Conservation (phyloP, 2,888 invertebrate species). For the Lasioglossum zephyrum region DNA sequence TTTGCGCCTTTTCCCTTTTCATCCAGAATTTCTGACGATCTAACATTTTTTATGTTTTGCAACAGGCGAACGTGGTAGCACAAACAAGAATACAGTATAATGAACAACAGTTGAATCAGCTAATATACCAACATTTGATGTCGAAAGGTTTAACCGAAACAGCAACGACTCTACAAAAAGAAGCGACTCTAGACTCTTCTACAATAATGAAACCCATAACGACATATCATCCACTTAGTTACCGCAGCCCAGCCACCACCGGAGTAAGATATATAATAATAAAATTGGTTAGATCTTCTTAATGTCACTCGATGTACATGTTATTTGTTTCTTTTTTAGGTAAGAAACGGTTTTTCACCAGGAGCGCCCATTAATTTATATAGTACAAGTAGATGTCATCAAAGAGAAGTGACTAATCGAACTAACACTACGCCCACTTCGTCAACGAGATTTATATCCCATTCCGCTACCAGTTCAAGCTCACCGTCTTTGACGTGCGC, state of each 20-base stretch:
- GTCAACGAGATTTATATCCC: slow-evolving; percentile 79
- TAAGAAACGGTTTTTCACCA: slow-evolving; percentile 80
- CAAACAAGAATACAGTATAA: slow-evolving; percentile 98
- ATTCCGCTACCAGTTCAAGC: slow-evolving; percentile 71
- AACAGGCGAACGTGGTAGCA: slow-evolving; percentile 95
- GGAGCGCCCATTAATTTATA: slow-evolving; percentile 82
- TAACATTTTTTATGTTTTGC: slow-evolving; percentile 42
- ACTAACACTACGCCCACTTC: slow-evolving; percentile 78
- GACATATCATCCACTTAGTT: slow-evolving; percentile 80
- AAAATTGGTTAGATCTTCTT: not conserved
- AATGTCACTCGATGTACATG: not conserved
- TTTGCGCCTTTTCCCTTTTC: no score
- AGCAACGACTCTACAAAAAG: slow-evolving; percentile 90
- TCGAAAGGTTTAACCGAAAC: slow-evolving; percentile 91
- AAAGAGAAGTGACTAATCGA: slow-evolving; percentile 75
- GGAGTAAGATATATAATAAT: slow-evolving; percentile 68
- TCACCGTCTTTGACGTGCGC: slow-evolving; percentile 73
- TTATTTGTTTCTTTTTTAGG: slow-evolving; percentile 51
- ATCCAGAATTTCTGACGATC: not conserved
- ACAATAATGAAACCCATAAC: slow-evolving; percentile 83
- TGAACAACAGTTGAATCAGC: slow-evolving; percentile 95
- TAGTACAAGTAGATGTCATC: slow-evolving; percentile 76
- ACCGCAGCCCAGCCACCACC: slow-evolving; percentile 78
- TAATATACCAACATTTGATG: slow-evolving; percentile 95
- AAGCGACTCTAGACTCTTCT: slow-evolving; percentile 89